These are phyloP conservation scores for Schizaphis graminum DNA, from an alignment of 2,888 invertebrate genomes.

Conservation along the genomic window DNA sequence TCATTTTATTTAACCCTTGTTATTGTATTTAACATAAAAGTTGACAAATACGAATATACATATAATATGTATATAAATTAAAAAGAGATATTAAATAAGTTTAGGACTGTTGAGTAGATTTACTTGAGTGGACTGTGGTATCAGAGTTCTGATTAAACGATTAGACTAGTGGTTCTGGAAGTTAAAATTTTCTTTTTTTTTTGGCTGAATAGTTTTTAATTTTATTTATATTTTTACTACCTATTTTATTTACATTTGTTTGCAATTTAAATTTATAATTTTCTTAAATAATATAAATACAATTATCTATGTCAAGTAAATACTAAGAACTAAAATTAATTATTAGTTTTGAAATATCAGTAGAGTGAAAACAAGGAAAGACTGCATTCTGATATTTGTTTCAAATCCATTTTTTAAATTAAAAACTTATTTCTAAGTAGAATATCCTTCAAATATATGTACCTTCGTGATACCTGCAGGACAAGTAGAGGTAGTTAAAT, in stretches of 20 bases:
- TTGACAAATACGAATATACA: background rate
- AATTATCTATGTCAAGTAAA: background rate
- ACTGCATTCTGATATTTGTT: background rate
- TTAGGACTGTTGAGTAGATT: background rate
- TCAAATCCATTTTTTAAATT: background rate
- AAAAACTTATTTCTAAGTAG: background rate
- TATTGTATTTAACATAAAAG: too few relatives aligned
- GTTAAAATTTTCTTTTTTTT: background rate
- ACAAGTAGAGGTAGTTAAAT: background rate
- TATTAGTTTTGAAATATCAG: background rate
- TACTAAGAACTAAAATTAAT: background rate
- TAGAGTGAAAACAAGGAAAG: background rate
- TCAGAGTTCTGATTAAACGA: background rate
- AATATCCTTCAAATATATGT: background rate
- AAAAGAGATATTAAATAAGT: background rate
- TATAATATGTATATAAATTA: background rate
- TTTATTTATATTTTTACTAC: background rate
- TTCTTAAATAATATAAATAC: background rate
- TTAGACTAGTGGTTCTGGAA: background rate
- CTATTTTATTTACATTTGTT: background rate
- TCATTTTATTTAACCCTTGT: background rate
- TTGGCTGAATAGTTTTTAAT: background rate
- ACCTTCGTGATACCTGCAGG: background rate
- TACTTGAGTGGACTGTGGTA: background rate
- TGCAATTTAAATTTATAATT: background rate